These are phyloP conservation scores for Coregonus ussuriensis DNA, from an alignment of 2,797 vertebrate genomes.

Conservation along the genomic window DNA sequence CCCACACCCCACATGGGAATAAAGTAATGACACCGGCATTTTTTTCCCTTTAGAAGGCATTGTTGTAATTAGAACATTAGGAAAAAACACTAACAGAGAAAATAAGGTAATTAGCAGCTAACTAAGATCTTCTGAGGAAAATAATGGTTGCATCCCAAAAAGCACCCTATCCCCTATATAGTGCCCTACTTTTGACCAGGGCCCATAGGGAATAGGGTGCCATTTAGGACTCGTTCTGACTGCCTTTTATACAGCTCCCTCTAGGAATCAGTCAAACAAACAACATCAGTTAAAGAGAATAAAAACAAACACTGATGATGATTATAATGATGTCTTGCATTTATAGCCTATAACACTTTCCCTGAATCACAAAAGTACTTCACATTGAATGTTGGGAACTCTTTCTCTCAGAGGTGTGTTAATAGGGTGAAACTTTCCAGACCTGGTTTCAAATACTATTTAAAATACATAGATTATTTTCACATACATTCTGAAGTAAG, in stretches of 20 bases:
- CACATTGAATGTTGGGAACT: too few species aligned
- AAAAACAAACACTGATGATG: not conserved
- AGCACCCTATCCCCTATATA: not conserved
- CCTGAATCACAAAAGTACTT: too few species aligned
- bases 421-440: too few species aligned
- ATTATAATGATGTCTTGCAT: not conserved
- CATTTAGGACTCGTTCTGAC: not conserved
- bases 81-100: not conserved
- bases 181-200: not conserved
- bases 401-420: too few species aligned
- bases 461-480: too few species aligned
- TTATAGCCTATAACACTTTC: not conserved
- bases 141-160: too few species aligned
- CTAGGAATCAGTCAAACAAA: not conserved
- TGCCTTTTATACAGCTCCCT: not conserved
- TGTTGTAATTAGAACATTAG: not conserved
- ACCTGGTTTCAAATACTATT: too few species aligned
- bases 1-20: not conserved
- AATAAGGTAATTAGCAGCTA: slow-evolving; percentile 4
- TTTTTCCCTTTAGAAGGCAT: not conserved
- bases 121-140: not conserved
- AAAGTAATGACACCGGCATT: not conserved
- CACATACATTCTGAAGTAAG: too few species aligned
- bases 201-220: not conserved
- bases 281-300: not conserved